Evolutionary conservation across 2,888 invertebrate species (phyloP), one percentile per base, ranked within the genome.

Genomic region (Oligia strigilis): DNA sequence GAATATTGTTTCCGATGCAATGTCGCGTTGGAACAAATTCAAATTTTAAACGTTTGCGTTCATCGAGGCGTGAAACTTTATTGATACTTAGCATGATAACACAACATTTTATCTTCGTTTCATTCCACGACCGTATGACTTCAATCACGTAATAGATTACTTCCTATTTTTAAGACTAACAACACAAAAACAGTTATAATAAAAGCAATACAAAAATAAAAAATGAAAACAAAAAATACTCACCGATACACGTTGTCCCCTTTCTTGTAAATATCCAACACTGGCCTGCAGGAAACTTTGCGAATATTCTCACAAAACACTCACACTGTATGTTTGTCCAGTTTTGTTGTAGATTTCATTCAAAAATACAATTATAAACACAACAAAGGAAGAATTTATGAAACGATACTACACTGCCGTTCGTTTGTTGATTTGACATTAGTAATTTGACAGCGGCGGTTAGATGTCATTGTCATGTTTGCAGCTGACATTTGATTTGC

Each of bases 211-310:
- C 36, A 80, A 52, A 79, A 86, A 76, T 74, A 84, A 79, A 87
- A 81, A 87, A 89, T 82, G 77, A 89, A 78, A 88, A 87, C 88
- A 85, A 88, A 85, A 75, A 82, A 66, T 49, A 66, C 87, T 83
- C 52, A 89, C 89, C 87, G 67, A 78, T 73, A 60, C n/a, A 82
- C 76, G 74, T 67, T 74, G 74, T 70, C 23, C 46, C 6, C 40
- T 79, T 75, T 81, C 49, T 71, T 52, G 40, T 13, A 43, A 73
- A 70, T 65, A 72, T 49, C 14, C 23, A 75, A 78, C 80, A 73
- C 67, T 65, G 23, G 9, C 69, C 23, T 46, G 23, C 55, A 66
- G 40, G 2, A 75, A 84, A 79, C 71, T 67, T 77, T 67, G 29
- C 29, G 0, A 72, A 80, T 73, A 75, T n/a, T 65, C 65, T 67